Conservation (phyloP, 2,888 invertebrate genomes). For the Hybos culiciformis region DNA sequence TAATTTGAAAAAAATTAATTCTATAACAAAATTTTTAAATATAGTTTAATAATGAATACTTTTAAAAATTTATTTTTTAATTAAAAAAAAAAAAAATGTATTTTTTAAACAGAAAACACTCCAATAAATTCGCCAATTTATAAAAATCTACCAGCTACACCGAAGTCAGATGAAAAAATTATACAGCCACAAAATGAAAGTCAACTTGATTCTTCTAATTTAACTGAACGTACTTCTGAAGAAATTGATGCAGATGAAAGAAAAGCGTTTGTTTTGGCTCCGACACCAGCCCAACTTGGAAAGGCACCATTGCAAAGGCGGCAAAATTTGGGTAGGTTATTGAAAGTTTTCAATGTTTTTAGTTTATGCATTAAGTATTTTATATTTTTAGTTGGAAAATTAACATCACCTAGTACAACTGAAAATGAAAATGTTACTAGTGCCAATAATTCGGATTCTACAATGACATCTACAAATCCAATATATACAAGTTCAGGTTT, state of each 20-base stretch:
- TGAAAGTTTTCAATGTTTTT: neutral
- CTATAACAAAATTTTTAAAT: neutral
- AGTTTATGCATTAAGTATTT: neutral
- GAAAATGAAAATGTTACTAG: neutral
- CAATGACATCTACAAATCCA: slow-evolving; percentile 23
- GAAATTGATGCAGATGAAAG: slow-evolving; percentile 18
- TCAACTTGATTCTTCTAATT: slow-evolving; percentile 15
- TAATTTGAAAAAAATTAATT: neutral
- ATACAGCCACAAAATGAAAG: slow-evolving; percentile 10
- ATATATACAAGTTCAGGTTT: slow-evolving; percentile 29
- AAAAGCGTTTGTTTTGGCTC: slow-evolving; percentile 63
- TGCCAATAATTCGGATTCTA: slow-evolving; percentile 21
- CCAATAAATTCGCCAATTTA: neutral
- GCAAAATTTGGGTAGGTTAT: slow-evolving; percentile 58
- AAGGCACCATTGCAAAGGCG: slow-evolving; percentile 77
- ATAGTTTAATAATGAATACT: too few relatives aligned
- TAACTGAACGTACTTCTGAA: slow-evolving; percentile 21
- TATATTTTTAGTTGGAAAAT: slow-evolving; percentile 9
- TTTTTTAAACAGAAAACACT: neutral
- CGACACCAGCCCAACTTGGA: slow-evolving; percentile 88
- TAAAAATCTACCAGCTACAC: slow-evolving; percentile 28
- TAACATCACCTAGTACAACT: slow-evolving; percentile 14
- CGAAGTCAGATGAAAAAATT: slow-evolving; percentile 24
- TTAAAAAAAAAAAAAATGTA: neutral
- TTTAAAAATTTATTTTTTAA: neutral